Evolutionary conservation across 30 jellyfish, hydroid and myxozoan species (phyloP), one percentile per base, ranked within the genome.

Genomic region (Cassiopea andromeda): DNA sequence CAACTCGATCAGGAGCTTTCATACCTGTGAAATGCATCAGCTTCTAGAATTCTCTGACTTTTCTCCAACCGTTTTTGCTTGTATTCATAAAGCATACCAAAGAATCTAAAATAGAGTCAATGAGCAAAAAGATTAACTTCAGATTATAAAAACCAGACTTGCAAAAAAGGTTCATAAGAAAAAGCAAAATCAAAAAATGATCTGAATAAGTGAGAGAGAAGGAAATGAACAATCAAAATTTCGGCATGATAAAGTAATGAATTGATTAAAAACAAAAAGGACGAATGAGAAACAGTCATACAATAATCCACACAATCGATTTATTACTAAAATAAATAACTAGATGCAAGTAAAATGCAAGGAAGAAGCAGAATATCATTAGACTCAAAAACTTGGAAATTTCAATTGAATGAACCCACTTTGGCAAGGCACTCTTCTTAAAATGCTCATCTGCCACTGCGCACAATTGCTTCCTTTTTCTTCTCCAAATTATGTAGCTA

Each of bases 21-120:
- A 6, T 3, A 86, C 93, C 93, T 86, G 68, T 77, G 67, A 68
- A 86, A 86, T 46, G 69, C 88, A 47, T 75, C 89, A 2, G 93
- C 93, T 8, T 46, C 45, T 5, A 1, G 61, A 7, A 48, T 86
- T 69, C 89, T 76, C 71, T 86, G 82, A 8, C 68, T 61, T n/a
- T 86, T 86, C 14, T 15, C 71, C 64, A 57, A 18, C 15, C 93
- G 59, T 10, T 45, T 44, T 60, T 86, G 84, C 70, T 46, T 57
- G 57, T 86, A 61, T 15, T 60, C 50, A 46, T 0, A 68, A 4
- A 86, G 83, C 46, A 13, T 44, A n/a, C 66, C 43, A 57, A 86
- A 86, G 71, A 72, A 86, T 47, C 93, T 86, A 38, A 69, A 48
- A 17, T 7, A 69, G 48, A 0, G 60, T 7, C 44, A 27, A 4